Percentiles rank a stretch among this genome's conserved stretches.
These are phyloP conservation scores for Lordiphosa fenestrarum DNA, from an alignment of 2,888 invertebrate genomes.

Conservation along the genomic window DNA sequence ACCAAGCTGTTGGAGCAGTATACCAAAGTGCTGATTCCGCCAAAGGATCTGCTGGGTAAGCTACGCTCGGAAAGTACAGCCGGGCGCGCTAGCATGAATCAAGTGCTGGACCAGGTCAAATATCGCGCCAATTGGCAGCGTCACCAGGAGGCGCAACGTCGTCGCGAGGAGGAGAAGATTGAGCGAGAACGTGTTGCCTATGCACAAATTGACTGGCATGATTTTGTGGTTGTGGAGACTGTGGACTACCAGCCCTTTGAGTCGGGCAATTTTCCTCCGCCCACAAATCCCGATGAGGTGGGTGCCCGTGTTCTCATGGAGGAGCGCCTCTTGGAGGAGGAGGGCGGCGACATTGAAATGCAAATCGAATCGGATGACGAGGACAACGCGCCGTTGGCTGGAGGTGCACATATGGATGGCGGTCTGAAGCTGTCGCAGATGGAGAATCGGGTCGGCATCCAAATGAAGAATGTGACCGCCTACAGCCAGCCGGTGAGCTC, in stretches of 20 bases:
- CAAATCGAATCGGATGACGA: conserved; percentile 93
- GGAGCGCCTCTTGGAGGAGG: conserved; percentile 88
- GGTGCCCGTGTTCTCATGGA: conserved; percentile 96
- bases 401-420: conserved; percentile 52
- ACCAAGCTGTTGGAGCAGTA: conserved; percentile 99
- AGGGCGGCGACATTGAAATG: conserved; percentile 93
- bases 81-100: conserved; percentile 81
- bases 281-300: conserved; percentile 98
- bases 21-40: conserved; percentile 97
- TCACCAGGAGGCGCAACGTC: conserved; percentile 95
- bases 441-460: conserved; percentile 83
- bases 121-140: conserved; percentile 98
- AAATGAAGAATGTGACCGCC: conserved; percentile 81
- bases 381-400: conserved; percentile 74
- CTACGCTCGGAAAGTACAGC: conserved; percentile 89
- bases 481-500: conserved; percentile 60
- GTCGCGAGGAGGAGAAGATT: conserved; percentile 95
- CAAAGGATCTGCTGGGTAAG: conserved; percentile 92
- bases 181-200: conserved; percentile 97
- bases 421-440: conserved; percentile 83
- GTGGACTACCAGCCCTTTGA: conserved; percentile 99
- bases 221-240: conserved; percentile 99
- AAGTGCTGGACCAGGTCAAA: conserved; percentile 92
- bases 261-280: conserved; percentile 96
- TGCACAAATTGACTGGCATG: conserved; percentile 99